Base-by-base conservation (phyloP, 2,797 vertebrate species). In the Peromyscus attwateri region DNA sequence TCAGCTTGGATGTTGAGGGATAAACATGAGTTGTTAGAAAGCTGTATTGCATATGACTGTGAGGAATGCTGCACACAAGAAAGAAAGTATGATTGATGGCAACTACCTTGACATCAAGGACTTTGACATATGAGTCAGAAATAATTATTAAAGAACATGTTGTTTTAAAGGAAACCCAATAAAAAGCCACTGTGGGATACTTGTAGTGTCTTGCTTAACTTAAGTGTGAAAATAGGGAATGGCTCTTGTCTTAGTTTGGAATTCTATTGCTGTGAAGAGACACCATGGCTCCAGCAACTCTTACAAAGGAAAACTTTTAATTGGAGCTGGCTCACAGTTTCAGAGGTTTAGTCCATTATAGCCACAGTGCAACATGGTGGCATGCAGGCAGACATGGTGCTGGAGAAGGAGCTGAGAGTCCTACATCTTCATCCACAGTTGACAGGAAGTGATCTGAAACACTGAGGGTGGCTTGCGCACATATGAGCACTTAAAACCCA, bases 1-100 rank as follows among this genome's bases (percentile, higher is more conserved):
- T 29, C 6, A 81, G 60, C 84, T 75, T 73, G 34, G 60, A 94
- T 83, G 96, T 89, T 92, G 52, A 93, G 89, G 27, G 16, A 21
- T 71, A 70, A 71, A 4, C 40, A 31, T 85, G 79, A 91, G 4
- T 3, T 79, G 2, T 96, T 92, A 62, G 12, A 23, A 87, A 66
- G 82, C 87, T 77, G 29, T 52, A 49, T 16, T 17, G 3, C 46
- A 92, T 16, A 0, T 87, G 70, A 66, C 62, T 16, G 6, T 75
- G 62, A 89, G 57, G 37, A 75, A 73, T 96, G 49, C 10, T 90
- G 7, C 34, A 29, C 10, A 87, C 31, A 87, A 1, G 29, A 13
- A 70, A 43, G 31, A 79, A 84, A 68, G 31, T 66, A 60, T 81
- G 43, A 81, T 21, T 84, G n/a, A 95, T 76, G n/a, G 12, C 81